A percentile compares a stretch with the other conserved stretches of the same genome.
These are phyloP conservation scores for Xestia ashworthii DNA, from an alignment of 2,888 invertebrate species.

Conservation along the genomic window DNA sequence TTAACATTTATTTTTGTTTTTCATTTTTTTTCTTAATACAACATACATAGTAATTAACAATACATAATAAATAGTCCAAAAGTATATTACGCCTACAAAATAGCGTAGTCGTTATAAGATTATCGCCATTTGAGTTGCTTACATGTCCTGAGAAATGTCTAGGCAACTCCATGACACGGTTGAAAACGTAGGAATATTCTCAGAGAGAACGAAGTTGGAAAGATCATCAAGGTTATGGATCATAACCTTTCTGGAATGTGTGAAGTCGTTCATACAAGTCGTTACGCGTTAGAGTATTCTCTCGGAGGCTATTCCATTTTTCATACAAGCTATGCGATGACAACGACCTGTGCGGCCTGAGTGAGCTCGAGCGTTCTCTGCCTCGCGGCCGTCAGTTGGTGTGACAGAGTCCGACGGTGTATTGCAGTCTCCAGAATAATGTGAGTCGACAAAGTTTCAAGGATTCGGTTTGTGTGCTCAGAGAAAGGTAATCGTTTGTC, in stretches of 20 bases:
- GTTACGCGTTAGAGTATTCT: slow-evolving; percentile 48
- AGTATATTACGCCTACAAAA: slow-evolving; percentile 91
- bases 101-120: slow-evolving; percentile 91
- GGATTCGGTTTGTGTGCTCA: slow-evolving; percentile 81
- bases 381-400: slow-evolving; percentile 37
- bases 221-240: slow-evolving; percentile 56
- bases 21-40: slow-evolving; percentile 90
- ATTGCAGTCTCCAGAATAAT: slow-evolving; percentile 56
- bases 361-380: slow-evolving; percentile 47
- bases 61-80: slow-evolving; percentile 91
- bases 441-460: slow-evolving; percentile 71
- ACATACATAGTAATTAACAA: slow-evolving; percentile 91
- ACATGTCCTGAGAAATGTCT: slow-evolving; percentile 82
- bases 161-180: slow-evolving; percentile 86
- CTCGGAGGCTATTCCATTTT: slow-evolving; percentile 74
- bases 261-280: slow-evolving; percentile 23
- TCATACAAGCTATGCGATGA: slow-evolving; percentile 71
- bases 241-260: slow-evolving; percentile 49
- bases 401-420: slow-evolving; percentile 40
- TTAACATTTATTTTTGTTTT: slow-evolving; percentile 90
- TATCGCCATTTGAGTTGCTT: slow-evolving; percentile 89
- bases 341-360: slow-evolving; percentile 50
- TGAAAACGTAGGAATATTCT: slow-evolving; percentile 83
- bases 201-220: slow-evolving; percentile 74
- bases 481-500: slow-evolving; percentile 80